Percentiles rank a stretch among this genome's conserved stretches.
Conservation (phyloP, 2,113 vertebrate species). For the Poicephalus meyeri region DNA sequence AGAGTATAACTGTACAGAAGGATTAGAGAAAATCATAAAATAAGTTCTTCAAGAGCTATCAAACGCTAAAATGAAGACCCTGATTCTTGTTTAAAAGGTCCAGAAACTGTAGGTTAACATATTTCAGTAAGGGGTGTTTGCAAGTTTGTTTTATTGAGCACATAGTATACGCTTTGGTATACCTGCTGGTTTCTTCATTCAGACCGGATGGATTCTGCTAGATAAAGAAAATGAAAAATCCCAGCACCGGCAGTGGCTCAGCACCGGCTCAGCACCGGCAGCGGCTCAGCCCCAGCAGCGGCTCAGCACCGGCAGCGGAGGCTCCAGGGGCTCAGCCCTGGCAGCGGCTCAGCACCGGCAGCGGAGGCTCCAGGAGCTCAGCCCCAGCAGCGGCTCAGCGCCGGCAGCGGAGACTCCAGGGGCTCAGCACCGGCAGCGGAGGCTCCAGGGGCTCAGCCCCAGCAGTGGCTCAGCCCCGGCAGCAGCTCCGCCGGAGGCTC, state of each 20-base stretch:
- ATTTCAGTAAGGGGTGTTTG: background rate
- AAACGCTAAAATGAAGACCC: background rate
- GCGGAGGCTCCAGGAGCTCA: too few relatives aligned
- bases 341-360: too few relatives aligned
- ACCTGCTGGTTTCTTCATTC: background rate
- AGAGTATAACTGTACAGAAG: background rate
- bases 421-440: too few relatives aligned
- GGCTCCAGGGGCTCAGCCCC: too few relatives aligned
- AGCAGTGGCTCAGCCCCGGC: too few relatives aligned
- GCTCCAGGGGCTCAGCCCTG: too few relatives aligned
- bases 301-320: too few relatives aligned
- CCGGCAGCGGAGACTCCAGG: too few relatives aligned
- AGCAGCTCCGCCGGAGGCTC: accelerated
- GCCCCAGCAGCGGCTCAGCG: too few relatives aligned
- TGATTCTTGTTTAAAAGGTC: background rate
- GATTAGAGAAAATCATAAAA: background rate
- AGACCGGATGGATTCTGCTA: too few relatives aligned
- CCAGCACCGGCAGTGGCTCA: background rate
- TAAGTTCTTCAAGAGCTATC: background rate
- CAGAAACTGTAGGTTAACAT: background rate
- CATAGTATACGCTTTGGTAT: background rate
- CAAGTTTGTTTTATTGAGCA: background rate
- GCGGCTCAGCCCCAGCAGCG: too few relatives aligned
- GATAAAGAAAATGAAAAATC: background rate
- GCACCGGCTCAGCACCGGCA: too few relatives aligned